Evolutionary conservation across 2,797 vertebrate species (phyloP), one percentile per base, ranked within the genome.

Genomic region (Oryzias sinensis): DNA sequence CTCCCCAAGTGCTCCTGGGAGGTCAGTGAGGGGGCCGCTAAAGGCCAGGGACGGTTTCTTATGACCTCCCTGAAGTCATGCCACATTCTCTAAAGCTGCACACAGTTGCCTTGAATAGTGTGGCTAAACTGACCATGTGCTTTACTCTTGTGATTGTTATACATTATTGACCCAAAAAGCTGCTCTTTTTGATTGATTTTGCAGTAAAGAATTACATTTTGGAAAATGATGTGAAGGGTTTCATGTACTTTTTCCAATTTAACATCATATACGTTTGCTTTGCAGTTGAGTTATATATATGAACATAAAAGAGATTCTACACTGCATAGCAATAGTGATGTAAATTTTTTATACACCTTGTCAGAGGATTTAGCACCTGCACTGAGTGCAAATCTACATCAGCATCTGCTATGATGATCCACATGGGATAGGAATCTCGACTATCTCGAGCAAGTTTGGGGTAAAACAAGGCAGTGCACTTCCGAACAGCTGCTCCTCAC

Each of bases 21-120:
- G 82, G 62, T 78, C 60, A 75, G 37, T 14, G 53, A 57, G 69
- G 59, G n/a, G 3, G 61, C 49, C 49, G 49, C 29, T 62, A 90
- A 91, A 90, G 86, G 88, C 68, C 87, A 88, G 16, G 55, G 53
- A 43, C 2, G 72, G 84, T 89, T 67, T 91, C 87, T 84, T 74
- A 62, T 91, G 82, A 80, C 80, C 67, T 50, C 24, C 51, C 71
- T 81, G 69, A 82, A 79, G 74, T 61, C 61, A 41, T 61, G 74
- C 78, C 81, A 83, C 52, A 16, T 74, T 81, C 67, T 71, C 49
- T 47, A n/a, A 49, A 63, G 73, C 46, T 69, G 72, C 49, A 50
- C 18, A 37, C 47, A 42, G 60, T 77, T 77, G 71, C 84, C 79
- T 75, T 83, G 74, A 88, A 89, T 84, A 87, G 87, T 72, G 43